These are phyloP conservation scores for Chaetodon trifasciatus DNA, from an alignment of 2,797 vertebrate genomes.

Conservation along the genomic window DNA sequence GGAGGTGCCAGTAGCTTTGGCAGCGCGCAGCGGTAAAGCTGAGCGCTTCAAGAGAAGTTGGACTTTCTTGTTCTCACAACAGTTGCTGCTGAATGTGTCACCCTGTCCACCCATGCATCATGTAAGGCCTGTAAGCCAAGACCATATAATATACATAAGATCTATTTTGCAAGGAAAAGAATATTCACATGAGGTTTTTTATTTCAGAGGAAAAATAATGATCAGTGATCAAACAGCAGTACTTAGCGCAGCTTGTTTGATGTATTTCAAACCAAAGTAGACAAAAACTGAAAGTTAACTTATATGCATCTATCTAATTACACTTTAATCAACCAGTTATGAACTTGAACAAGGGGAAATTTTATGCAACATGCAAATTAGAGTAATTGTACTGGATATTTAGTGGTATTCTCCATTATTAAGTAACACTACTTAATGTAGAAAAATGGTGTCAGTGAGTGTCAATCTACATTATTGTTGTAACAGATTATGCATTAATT, in stretches of 20 bases:
- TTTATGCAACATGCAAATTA: neutral
- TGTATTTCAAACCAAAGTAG: neutral
- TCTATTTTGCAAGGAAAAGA: neutral
- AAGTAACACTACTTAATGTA: neutral
- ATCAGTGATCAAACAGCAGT: neutral
- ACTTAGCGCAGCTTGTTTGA: neutral
- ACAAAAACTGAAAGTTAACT: neutral
- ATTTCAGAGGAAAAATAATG: neutral
- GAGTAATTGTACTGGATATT: neutral
- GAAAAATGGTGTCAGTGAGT: neutral
- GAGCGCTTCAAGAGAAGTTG: constrained; percentile 34
- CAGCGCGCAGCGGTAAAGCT: constrained; percentile 40
- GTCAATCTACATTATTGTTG: neutral
- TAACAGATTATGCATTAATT: too few species aligned
- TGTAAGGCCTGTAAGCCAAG: constrained; percentile 2
- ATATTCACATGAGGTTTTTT: neutral
- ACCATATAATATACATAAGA: neutral
- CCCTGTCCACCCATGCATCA: constrained; percentile 8
- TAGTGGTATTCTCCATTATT: neutral
- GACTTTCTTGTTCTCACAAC: constrained; percentile 44
- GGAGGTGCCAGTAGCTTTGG: constrained; percentile 56
- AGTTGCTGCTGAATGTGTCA: constrained; percentile 29
- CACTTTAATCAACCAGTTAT: neutral
- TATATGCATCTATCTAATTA: neutral
- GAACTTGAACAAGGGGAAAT: neutral